Evolutionary conservation across 2,888 invertebrate species (phyloP).

Genomic region (Reticulitermes lucifugus): DNA sequence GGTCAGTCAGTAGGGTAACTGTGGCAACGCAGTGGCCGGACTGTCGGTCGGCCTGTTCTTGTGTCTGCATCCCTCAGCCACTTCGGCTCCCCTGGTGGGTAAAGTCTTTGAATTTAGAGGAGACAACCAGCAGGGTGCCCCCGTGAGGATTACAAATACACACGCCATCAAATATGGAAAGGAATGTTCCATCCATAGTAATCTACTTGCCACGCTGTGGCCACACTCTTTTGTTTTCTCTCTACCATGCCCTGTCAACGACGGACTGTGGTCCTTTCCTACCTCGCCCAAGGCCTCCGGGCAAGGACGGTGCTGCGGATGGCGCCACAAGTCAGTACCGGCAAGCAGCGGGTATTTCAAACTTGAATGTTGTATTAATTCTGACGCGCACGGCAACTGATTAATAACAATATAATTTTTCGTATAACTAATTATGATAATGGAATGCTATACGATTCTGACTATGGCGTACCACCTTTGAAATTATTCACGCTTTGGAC

Average conservation of each 20-base stretch:
- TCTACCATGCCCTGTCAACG: slow-evolving; percentile 5
- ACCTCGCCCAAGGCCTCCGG: slow-evolving; percentile 1
- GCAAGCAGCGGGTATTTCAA: background rate
- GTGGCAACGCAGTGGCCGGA: slow-evolving; percentile 27
- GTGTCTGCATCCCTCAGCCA: background rate
- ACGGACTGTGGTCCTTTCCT: background rate
- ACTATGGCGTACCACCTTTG: no score
- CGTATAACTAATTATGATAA: no score
- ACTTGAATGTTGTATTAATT: background rate
- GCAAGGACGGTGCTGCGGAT: background rate
- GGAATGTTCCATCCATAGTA: slow-evolving; percentile 33
- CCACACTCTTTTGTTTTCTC: slow-evolving; percentile 19
- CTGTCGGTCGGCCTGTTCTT: slow-evolving; percentile 2
- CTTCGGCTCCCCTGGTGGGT: slow-evolving; percentile 36
- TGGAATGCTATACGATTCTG: no score
- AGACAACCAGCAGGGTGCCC: slow-evolving; percentile 45
- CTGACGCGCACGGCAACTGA: no score
- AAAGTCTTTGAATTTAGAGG: slow-evolving; percentile 47
- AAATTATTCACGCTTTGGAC: no score
- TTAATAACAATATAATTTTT: no score
- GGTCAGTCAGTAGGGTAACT: background rate
- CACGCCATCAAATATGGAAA: slow-evolving; percentile 48
- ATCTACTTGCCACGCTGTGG: slow-evolving; percentile 11
- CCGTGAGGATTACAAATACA: slow-evolving; percentile 46
- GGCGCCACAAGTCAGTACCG: background rate